Conservation (phyloP, 2,113 vertebrate species). For the Triplophysa siluroides region DNA sequence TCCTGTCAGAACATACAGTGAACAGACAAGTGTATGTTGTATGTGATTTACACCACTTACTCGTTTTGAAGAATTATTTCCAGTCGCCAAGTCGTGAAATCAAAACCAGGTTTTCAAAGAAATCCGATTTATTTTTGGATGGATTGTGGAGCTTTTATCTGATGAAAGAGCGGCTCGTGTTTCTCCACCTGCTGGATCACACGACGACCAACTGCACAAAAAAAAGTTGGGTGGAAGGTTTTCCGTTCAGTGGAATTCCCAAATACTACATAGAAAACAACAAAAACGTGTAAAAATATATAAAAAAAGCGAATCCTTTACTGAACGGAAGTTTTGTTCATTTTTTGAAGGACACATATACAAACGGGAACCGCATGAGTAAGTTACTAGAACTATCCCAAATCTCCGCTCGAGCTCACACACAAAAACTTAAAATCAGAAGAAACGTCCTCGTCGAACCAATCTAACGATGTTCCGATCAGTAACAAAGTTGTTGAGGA, state of each 20-base stretch:
- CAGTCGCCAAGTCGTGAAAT: slow-evolving; percentile 3
- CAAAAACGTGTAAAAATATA: background rate
- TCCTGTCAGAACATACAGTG: background rate
- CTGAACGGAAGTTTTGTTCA: background rate
- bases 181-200: slow-evolving; percentile 40
- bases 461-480: background rate
- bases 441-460: background rate
- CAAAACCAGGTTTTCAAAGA: background rate
- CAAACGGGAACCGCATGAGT: slow-evolving; percentile 22
- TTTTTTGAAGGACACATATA: background rate
- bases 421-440: background rate
- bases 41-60: background rate
- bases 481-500: background rate
- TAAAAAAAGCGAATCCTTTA: background rate
- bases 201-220: slow-evolving; percentile 9
- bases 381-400: slow-evolving; percentile 11
- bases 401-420: slow-evolving; percentile 15
- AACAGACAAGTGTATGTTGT: background rate
- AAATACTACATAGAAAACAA: background rate
- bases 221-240: slow-evolving; percentile 34
- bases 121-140: background rate
- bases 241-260: slow-evolving; percentile 6
- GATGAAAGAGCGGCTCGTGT: slow-evolving; percentile 30
- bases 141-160: background rate
- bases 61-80: background rate